Conservation (phyloP, 1,140 invertebrate genomes). For the Lordiphosa clarofinis region DNA sequence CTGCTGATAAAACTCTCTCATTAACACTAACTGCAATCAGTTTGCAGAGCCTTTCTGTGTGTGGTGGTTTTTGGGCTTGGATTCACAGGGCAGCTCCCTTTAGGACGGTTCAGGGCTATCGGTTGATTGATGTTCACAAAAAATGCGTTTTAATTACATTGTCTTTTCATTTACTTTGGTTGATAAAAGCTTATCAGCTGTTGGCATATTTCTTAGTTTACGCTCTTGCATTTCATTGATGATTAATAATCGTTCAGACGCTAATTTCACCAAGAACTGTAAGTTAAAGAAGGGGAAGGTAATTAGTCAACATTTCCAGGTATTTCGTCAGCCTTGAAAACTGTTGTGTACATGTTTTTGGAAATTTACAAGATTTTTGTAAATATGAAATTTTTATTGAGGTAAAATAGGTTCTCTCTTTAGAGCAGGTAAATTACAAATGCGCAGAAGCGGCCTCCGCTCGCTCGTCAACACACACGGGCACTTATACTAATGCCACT, state of each 20-base stretch:
- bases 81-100: not conserved
- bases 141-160: constrained; percentile 11
- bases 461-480: constrained; percentile 3
- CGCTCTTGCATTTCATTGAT: constrained; percentile 24
- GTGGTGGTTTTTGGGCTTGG: not conserved
- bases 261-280: constrained; percentile 27
- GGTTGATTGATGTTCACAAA: constrained; percentile 2
- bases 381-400: constrained; percentile 35
- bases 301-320: constrained; percentile 23
- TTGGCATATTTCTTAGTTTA: constrained; percentile 17
- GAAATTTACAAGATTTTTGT: constrained; percentile 16
- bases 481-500: not conserved
- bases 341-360: not conserved
- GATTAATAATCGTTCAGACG: constrained; percentile 29
- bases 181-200: constrained; percentile 26
- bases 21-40: constrained; percentile 32
- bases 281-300: not conserved
- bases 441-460: constrained; percentile 12
- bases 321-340: constrained; percentile 32
- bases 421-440: constrained; percentile 36
- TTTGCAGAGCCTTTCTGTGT: not conserved
- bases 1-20: constrained; percentile 26
- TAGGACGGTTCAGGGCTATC: constrained; percentile 4
- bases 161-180: constrained; percentile 4
- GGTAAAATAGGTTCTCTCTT: constrained; percentile 34